These are phyloP conservation scores for Polyommatus iphigenia DNA, from an alignment of 2,888 invertebrate genomes.

Conservation along the genomic window DNA sequence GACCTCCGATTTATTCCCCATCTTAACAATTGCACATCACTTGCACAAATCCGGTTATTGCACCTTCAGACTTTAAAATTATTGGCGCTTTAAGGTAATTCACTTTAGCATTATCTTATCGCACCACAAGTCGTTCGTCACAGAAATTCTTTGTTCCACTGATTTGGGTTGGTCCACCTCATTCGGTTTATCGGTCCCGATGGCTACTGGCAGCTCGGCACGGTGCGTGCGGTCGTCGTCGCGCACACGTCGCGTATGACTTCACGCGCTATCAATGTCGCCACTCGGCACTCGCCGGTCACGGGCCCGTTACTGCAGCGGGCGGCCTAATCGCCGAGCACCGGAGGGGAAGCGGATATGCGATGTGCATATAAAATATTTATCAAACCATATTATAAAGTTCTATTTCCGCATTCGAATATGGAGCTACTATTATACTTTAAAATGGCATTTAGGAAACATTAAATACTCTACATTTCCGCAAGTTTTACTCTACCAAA, in stretches of 20 bases:
- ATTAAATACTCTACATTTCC: neutral
- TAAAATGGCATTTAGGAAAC: neutral
- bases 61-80: conserved; percentile 49
- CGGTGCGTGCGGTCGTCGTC: conserved; percentile 47
- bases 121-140: conserved; percentile 39
- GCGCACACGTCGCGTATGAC: conserved; percentile 43
- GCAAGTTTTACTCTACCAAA: neutral
- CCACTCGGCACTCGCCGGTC: conserved; percentile 38
- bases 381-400: neutral
- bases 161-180: conserved; percentile 18
- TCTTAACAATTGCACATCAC: conserved; percentile 44
- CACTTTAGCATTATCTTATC: conserved; percentile 21
- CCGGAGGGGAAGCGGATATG: conserved; percentile 43
- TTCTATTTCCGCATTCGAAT: neutral
- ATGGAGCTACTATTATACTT: neutral
- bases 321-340: conserved; percentile 38
- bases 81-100: conserved; percentile 50
- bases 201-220: conserved; percentile 31
- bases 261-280: conserved; percentile 56
- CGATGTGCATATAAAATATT: conserved; percentile 22
- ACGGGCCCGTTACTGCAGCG: conserved; percentile 54
- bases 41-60: conserved; percentile 47
- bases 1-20: conserved; percentile 62
- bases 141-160: conserved; percentile 32
- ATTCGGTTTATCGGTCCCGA: conserved; percentile 21